Evolutionary conservation across 2,888 invertebrate genomes (phyloP).

Genomic region (Chirona hameri): DNA sequence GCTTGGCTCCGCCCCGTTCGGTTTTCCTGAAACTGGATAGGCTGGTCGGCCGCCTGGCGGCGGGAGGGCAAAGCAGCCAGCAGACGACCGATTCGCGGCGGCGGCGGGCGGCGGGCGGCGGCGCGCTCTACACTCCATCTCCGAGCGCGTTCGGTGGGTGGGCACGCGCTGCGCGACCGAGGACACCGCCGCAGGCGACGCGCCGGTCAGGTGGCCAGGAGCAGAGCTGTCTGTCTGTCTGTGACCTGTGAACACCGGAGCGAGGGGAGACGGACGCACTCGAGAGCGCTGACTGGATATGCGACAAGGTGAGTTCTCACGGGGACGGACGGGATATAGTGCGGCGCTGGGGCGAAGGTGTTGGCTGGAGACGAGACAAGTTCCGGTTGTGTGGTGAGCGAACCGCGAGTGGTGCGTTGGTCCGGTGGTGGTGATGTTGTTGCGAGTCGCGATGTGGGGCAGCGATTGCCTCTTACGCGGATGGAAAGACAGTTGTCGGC

Average conservation of each 20-base stretch:
- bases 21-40: conserved; percentile 29
- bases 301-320: background rate
- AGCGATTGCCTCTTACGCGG: too few relatives aligned
- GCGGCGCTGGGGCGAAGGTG: too few relatives aligned
- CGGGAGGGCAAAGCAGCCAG: background rate
- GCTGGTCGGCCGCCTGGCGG: conserved; percentile 10
- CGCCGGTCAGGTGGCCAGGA: background rate
- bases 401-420: too few relatives aligned
- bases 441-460: too few relatives aligned
- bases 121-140: background rate
- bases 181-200: background rate
- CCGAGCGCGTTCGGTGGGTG: background rate
- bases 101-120: background rate
- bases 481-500: too few relatives aligned
- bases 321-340: too few relatives aligned
- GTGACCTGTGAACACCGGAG: background rate
- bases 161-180: background rate
- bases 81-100: conserved; percentile 9
- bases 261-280: background rate
- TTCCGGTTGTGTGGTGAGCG: too few relatives aligned
- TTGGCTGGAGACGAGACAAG: too few relatives aligned
- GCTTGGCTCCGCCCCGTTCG: conserved; percentile 24
- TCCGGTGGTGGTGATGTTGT: too few relatives aligned
- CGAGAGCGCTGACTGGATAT: background rate
- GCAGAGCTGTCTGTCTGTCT: background rate